A percentile compares a stretch with the other conserved stretches of the same genome.
These are phyloP conservation scores for Orthonyx spaldingii DNA, from an alignment of 2,113 vertebrate species.

Conservation along the genomic window DNA sequence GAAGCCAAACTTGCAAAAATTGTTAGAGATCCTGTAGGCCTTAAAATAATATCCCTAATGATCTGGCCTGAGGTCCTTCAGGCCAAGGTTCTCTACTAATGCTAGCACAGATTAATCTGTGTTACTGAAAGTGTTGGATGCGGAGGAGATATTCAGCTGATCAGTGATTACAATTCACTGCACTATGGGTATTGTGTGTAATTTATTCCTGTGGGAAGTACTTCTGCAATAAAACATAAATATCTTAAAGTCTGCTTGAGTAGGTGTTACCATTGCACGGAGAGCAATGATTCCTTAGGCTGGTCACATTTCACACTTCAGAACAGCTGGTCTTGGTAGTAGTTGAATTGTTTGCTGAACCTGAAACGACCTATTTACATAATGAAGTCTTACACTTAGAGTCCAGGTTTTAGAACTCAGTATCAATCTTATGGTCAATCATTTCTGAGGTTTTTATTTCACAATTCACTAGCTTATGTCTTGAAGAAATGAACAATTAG, in stretches of 20 bases:
- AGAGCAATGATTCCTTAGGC: not conserved
- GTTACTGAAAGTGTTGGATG: not conserved
- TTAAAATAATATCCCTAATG: not conserved
- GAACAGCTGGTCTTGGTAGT: not conserved
- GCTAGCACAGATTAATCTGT: not conserved
- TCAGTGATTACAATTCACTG: not conserved
- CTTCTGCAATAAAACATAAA: not conserved
- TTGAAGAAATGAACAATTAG: constrained; percentile 30
- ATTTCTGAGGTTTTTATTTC: not conserved
- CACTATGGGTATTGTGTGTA: not conserved
- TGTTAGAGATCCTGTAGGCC: not conserved
- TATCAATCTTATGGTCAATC: not conserved
- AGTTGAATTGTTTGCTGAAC: constrained; percentile 3
- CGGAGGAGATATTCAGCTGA: not conserved
- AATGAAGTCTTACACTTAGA: not conserved
- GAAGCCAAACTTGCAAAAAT: not conserved
- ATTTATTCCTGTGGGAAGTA: constrained; percentile 1
- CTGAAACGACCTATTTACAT: not conserved
- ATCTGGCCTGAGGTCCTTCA: not conserved
- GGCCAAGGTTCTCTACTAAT: not conserved
- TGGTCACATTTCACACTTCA: not conserved
- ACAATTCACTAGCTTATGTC: not conserved
- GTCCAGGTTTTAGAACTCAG: not conserved
- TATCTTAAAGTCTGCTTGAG: not conserved
- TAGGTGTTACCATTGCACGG: not conserved